Conservation (phyloP, 1,140 invertebrate genomes). For the Bombyx mandarina region DNA sequence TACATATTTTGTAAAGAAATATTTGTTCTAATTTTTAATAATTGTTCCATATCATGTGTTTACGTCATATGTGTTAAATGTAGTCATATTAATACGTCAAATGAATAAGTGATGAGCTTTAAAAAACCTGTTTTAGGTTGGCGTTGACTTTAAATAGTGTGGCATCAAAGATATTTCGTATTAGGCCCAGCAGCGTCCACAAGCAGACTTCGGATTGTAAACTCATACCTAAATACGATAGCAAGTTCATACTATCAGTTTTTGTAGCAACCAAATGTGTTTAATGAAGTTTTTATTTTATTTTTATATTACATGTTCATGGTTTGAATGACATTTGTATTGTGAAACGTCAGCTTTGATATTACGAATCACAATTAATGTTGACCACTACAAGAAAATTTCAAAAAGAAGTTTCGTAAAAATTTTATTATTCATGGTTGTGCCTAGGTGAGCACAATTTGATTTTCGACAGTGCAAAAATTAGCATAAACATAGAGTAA, state of each 20-base stretch:
- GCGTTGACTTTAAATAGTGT: constrained; percentile 62
- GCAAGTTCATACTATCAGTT: constrained; percentile 42
- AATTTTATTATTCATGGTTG: too few relatives aligned
- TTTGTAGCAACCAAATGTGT: not conserved
- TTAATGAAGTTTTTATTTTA: not conserved
- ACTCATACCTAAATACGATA: constrained; percentile 52
- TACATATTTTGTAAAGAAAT: too few relatives aligned
- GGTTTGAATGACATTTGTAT: not conserved
- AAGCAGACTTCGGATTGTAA: constrained; percentile 54
- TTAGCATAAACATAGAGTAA: too few relatives aligned
- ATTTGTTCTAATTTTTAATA: too few relatives aligned
- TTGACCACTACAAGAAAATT: too few relatives aligned
- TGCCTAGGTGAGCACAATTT: too few relatives aligned
- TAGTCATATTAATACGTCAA: too few relatives aligned
- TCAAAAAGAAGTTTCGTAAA: too few relatives aligned
- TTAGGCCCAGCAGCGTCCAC: constrained; percentile 52
- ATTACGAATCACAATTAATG: not conserved
- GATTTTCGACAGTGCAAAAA: too few relatives aligned
- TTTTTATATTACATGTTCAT: not conserved
- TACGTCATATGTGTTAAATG: too few relatives aligned
- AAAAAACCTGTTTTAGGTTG: constrained; percentile 55
- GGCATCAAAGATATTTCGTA: constrained; percentile 57
- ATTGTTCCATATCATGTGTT: too few relatives aligned
- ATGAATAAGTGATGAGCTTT: too few relatives aligned
- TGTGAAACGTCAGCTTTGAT: not conserved